Evolutionary conservation across 2,113 vertebrate species (phyloP).

Genomic region (Coreoperca whiteheadi): DNA sequence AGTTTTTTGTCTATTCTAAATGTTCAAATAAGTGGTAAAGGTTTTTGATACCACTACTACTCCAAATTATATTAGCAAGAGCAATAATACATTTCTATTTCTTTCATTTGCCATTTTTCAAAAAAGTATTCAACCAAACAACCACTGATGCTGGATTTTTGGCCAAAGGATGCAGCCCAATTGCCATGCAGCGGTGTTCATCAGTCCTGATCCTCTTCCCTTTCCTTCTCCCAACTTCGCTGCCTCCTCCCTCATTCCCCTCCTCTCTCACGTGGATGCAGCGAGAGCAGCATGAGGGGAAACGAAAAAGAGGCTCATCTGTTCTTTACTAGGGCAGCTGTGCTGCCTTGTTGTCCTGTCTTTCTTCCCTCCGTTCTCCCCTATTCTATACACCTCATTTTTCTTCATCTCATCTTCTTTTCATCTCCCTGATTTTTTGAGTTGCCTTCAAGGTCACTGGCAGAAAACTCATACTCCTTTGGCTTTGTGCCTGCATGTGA

Average conservation of each 20-base stretch:
- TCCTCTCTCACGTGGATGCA: slow-evolving; percentile 72
- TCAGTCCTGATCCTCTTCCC: slow-evolving; percentile 19
- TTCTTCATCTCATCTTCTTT: not conserved
- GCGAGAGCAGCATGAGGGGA: slow-evolving; percentile 67
- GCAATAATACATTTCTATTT: not conserved
- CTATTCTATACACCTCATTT: not conserved
- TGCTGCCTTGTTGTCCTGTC: not conserved
- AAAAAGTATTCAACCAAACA: not conserved
- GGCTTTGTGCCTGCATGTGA: not conserved
- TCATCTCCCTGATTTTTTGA: not conserved
- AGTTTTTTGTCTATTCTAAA: not conserved
- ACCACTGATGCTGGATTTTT: slow-evolving; percentile 19
- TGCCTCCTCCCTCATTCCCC: slow-evolving; percentile 20
- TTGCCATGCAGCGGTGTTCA: slow-evolving; percentile 40
- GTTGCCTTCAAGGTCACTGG: slow-evolving; percentile 19
- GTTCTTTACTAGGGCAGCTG: slow-evolving; percentile 53
- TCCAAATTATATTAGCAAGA: not conserved
- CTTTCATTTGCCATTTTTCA: not conserved
- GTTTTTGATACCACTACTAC: not conserved
- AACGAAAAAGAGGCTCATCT: slow-evolving; percentile 41
- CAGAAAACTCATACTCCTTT: not conserved
- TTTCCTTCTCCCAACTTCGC: slow-evolving; percentile 36
- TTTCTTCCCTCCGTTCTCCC: slow-evolving; percentile 9
- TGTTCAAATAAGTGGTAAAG: not conserved
- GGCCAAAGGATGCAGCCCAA: slow-evolving; percentile 3